A percentile compares a stretch with the other conserved stretches of the same genome.
phyloP scores from a whole-genome alignment of 2,888 invertebrate species.

The Mythimna pallens region DNA sequence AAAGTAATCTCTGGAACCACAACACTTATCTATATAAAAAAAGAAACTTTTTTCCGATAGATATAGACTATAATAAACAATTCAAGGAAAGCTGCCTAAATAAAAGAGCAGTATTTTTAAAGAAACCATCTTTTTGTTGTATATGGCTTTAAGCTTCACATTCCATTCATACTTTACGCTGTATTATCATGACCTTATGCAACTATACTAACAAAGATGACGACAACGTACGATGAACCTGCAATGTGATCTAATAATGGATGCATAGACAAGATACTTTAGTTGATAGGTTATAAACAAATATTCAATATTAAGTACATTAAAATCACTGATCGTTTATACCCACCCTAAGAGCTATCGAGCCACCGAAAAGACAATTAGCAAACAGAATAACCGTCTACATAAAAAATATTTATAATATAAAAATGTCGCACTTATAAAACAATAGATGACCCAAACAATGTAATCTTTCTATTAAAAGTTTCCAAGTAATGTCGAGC shows the following conservation, averaged over 20 bases:
- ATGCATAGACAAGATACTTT: background rate
- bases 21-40: too few relatives aligned
- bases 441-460: constrained; percentile 21
- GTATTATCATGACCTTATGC: constrained; percentile 69
- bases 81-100: too few relatives aligned
- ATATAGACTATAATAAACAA: too few relatives aligned
- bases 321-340: constrained; percentile 1
- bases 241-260: constrained; percentile 27
- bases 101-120: background rate
- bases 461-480: constrained; percentile 24
- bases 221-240: constrained; percentile 37
- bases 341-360: background rate
- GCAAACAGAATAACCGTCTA: background rate
- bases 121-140: constrained; percentile 35
- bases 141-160: constrained; percentile 52
- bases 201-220: constrained; percentile 67
- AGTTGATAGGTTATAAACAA: constrained; percentile 1
- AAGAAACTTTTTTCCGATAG: too few relatives aligned
- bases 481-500: constrained; percentile 24
- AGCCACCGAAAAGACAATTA: background rate
- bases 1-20: too few relatives aligned
- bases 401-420: background rate
- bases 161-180: constrained; percentile 60
- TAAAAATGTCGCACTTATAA: constrained; percentile 1
- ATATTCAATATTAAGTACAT: background rate